These are phyloP conservation scores for Zosterops hypoxanthus DNA, from an alignment of 2,113 vertebrate species.

Conservation along the genomic window DNA sequence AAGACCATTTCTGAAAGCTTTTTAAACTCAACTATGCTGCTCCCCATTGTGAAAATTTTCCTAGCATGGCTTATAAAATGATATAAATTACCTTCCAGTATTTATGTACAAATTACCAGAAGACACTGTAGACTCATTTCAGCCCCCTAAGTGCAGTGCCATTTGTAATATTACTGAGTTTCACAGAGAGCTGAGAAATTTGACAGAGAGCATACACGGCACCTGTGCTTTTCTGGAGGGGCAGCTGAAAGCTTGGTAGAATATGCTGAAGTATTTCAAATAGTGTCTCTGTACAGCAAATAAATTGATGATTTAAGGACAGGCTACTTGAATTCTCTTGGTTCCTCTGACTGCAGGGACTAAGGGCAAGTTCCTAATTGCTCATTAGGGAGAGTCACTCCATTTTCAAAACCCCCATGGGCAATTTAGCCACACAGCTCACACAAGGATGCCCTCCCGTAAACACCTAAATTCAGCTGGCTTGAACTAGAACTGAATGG, in stretches of 20 bases:
- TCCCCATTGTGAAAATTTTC: neutral
- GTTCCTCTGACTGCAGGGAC: neutral
- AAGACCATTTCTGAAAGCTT: neutral
- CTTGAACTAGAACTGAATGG: neutral
- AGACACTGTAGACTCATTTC: neutral
- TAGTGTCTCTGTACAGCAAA: neutral
- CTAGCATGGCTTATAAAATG: neutral
- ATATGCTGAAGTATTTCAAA: neutral
- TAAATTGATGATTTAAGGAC: neutral
- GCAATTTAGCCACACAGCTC: neutral
- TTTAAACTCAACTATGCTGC: neutral
- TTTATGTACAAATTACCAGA: neutral
- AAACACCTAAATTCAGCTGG: neutral
- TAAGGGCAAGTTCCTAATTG: neutral
- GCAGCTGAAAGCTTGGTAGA: neutral
- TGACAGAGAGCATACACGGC: neutral
- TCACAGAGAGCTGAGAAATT: neutral
- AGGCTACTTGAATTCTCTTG: neutral
- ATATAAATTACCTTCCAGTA: neutral
- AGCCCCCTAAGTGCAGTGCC: neutral
- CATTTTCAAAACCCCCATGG: neutral
- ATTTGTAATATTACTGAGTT: neutral
- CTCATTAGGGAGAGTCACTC: neutral
- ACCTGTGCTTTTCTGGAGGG: neutral
- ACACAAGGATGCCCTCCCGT: neutral